Evolutionary conservation across 2,888 invertebrate species (phyloP).

Genomic region (Ctena decussata): DNA sequence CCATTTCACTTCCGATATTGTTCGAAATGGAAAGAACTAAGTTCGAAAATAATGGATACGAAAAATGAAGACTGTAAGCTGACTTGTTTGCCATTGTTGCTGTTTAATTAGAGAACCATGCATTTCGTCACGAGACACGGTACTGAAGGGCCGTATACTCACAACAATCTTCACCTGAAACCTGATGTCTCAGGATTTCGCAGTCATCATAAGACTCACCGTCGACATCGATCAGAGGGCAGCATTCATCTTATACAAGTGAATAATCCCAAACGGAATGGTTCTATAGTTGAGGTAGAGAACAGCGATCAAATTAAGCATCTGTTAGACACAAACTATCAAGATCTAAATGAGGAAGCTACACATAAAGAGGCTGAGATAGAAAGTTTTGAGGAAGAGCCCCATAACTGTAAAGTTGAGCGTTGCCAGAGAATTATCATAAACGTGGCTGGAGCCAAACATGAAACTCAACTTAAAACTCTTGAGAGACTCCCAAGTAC

Average conservation of each 20-base stretch:
- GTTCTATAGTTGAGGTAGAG: background rate
- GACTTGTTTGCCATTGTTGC: too few species aligned
- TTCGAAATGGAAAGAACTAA: too few species aligned
- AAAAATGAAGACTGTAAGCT: too few species aligned
- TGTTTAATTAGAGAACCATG: too few species aligned
- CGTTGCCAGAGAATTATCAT: slow-evolving; percentile 80
- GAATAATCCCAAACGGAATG: too few species aligned
- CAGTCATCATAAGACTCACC: slow-evolving; percentile 9
- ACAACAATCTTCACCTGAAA: background rate
- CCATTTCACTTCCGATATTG: too few species aligned
- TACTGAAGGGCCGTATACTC: slow-evolving; percentile 44
- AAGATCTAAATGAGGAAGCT: background rate
- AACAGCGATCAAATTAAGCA: background rate
- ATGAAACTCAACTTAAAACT: slow-evolving; percentile 85
- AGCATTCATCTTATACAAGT: background rate
- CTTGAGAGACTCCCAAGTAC: slow-evolving; percentile 85
- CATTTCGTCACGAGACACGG: slow-evolving; percentile 61
- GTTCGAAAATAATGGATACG: too few species aligned
- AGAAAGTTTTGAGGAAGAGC: background rate
- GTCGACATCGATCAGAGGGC: slow-evolving; percentile 13
- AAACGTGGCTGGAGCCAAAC: slow-evolving; percentile 84
- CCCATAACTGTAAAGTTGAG: slow-evolving; percentile 76
- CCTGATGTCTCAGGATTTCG: background rate
- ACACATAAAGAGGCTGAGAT: background rate
- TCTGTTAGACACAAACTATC: slow-evolving; percentile 16